Evolutionary conservation across 2,113 vertebrate genomes (phyloP), one percentile per base, ranked within the genome.

Genomic region (Antechinus stuartii): DNA sequence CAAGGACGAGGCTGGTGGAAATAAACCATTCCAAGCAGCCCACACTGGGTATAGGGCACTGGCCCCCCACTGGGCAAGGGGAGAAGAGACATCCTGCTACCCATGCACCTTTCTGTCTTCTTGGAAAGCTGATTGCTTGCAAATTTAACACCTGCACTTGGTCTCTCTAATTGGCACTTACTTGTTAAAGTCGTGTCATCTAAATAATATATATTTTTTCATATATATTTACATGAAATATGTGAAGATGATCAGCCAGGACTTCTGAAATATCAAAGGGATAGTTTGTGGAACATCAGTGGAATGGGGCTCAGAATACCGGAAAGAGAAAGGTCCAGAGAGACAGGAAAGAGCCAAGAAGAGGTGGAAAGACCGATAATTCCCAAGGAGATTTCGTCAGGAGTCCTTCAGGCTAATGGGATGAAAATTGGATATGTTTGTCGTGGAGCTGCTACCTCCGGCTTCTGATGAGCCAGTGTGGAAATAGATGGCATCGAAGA

Each of bases 81-180:
- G 0, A 11, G 91, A n/a, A 50, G 50, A 1, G 22, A 42, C 8
- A 23, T 0, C 0, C 49, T 24, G 24, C 0, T 23, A 46, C 0
- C 3, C 2, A 0, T 27, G n/a, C 26, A 0, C 46, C 90, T 93
- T 91, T 49, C 6, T 0, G 16, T 54, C 30, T 0, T 8, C 26
- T 93, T 35, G 14, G 53, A 61, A 1, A 55, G 90, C 92, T 93
- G 95, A 94, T 49, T 55, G 54, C 92, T 61, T 9, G 84, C 56
- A 0, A 54, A 94, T 24, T 54, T 92, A 95, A 2, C 89, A 22
- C 30, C 94, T 95, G 92, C 93, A 93, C 68, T 27, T 0, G 46
- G 91, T 94, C 97, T 84, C n/a, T 0, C 94, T 97, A 95, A 97
- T n/a, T 96, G 96, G n/a, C 94, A 55, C 54, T 16, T 94, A 93